A percentile compares a stretch with the other conserved stretches of the same genome.
These are phyloP conservation scores for Echinops telfairi DNA, from an alignment of 2,113 vertebrate genomes.

Conservation along the genomic window DNA sequence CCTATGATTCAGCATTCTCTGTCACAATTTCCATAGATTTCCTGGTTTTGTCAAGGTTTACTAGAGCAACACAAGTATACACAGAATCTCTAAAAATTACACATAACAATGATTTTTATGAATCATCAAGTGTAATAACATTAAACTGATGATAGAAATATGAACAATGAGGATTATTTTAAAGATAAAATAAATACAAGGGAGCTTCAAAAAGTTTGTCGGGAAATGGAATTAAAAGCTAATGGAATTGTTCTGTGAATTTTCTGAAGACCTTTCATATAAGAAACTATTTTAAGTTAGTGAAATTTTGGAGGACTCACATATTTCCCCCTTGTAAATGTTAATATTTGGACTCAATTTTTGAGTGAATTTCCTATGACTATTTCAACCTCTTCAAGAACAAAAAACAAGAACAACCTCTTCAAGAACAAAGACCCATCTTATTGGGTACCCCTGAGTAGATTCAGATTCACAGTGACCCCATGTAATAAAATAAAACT, in stretches of 20 bases:
- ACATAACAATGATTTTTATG: slow-evolving; percentile 31
- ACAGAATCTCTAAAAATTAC: slow-evolving; percentile 11
- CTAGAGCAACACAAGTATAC: slow-evolving; percentile 46
- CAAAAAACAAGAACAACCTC: background rate
- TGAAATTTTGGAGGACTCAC: slow-evolving; percentile 9
- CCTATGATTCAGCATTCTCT: background rate
- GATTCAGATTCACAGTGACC: background rate
- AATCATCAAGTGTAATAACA: background rate
- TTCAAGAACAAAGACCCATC: background rate
- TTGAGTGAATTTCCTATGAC: slow-evolving; percentile 46
- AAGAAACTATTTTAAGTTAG: slow-evolving; percentile 25
- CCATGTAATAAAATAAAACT: background rate
- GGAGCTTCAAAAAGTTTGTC: background rate
- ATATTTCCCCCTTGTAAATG: background rate
- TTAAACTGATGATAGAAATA: slow-evolving; percentile 57
- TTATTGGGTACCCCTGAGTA: too few species aligned
- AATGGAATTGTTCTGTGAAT: too few species aligned
- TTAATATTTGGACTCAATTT: slow-evolving; percentile 16
- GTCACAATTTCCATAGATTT: slow-evolving; percentile 67
- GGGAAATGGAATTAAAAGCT: too few species aligned
- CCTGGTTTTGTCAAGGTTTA: slow-evolving; percentile 57
- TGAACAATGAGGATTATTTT: background rate
- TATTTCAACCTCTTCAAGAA: slow-evolving; percentile 49
- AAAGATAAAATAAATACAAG: slow-evolving; percentile 23
- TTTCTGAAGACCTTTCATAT: too few species aligned